These are phyloP conservation scores for Polypterus bichir DNA, from an alignment of 2,113 vertebrate species.

Conservation along the genomic window DNA sequence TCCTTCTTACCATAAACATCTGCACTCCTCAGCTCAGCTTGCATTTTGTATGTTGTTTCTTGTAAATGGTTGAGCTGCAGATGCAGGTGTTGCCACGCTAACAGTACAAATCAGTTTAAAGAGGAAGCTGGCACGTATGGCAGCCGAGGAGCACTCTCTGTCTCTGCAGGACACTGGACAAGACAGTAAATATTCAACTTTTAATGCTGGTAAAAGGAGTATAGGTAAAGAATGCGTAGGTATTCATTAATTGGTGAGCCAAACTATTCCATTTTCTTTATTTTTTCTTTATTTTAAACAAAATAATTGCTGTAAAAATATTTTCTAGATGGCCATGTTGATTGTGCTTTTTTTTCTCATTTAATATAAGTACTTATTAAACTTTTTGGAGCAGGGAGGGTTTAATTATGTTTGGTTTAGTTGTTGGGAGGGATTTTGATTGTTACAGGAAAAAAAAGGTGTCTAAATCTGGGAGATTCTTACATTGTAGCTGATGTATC, in stretches of 20 bases:
- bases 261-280: constrained; percentile 84
- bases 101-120: constrained; percentile 87
- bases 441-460: constrained; percentile 21
- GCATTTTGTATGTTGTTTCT: constrained; percentile 71
- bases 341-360: constrained; percentile 52
- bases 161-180: constrained; percentile 97
- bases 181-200: constrained; percentile 99
- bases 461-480: too few relatives aligned
- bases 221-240: constrained; percentile 99
- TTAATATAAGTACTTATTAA: constrained; percentile 48
- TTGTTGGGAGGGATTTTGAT: constrained; percentile 66
- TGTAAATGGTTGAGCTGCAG: constrained; percentile 78
- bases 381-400: constrained; percentile 63
- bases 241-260: constrained; percentile 98
- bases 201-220: constrained; percentile 98
- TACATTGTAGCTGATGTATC: too few relatives aligned
- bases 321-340: constrained; percentile 76
- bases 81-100: constrained; percentile 82
- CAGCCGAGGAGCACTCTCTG: constrained; percentile 92
- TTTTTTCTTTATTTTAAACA: constrained; percentile 67
- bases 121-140: constrained; percentile 83
- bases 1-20: constrained; percentile 80
- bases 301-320: constrained; percentile 58
- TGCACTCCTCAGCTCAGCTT: constrained; percentile 78
- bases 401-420: constrained; percentile 62